Conservation (phyloP, 1,140 invertebrate genomes). For the Rhysida immarginata region DNA sequence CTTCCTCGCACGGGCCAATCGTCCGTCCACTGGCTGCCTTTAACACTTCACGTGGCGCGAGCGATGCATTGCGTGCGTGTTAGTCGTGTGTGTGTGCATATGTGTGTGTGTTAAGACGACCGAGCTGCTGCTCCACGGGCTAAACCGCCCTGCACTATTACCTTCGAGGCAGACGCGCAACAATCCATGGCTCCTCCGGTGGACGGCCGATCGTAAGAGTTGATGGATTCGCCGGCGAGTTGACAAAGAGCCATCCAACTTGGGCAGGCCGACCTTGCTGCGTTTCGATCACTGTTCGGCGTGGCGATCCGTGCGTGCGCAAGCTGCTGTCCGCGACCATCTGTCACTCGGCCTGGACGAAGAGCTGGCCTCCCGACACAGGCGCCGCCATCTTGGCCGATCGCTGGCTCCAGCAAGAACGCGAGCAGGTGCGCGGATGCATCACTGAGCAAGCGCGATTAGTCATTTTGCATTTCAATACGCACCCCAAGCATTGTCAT, state of each 20-base stretch:
- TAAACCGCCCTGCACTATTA: not conserved
- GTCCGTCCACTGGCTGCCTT: too few species aligned
- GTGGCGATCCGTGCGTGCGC: not conserved
- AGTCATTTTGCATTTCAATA: conserved; percentile 10
- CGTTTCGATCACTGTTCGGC: not conserved
- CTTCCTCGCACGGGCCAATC: too few species aligned
- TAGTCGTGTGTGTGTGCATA: not conserved
- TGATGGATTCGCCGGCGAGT: not conserved
- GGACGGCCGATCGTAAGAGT: not conserved
- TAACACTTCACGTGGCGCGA: too few species aligned
- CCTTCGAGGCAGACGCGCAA: conserved; percentile 1
- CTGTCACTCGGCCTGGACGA: not conserved
- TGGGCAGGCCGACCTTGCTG: not conserved
- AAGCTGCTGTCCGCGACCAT: not conserved
- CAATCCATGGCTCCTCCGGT: conserved; percentile 2
- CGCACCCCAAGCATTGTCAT: conserved; percentile 4
- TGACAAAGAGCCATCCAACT: not conserved
- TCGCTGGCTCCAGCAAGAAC: conserved; percentile 2
- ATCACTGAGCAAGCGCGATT: conserved; percentile 8
- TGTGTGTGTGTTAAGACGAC: not conserved
- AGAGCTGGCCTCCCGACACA: not conserved
- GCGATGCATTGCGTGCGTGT: too few species aligned
- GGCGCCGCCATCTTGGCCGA: conserved; percentile 5
- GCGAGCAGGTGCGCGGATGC: conserved; percentile 6
- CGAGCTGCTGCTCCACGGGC: not conserved